A percentile compares a stretch with the other conserved stretches of the same genome.
These are phyloP conservation scores for Microcebus ravelobensis DNA, from an alignment of 2,113 vertebrate species.

Conservation along the genomic window DNA sequence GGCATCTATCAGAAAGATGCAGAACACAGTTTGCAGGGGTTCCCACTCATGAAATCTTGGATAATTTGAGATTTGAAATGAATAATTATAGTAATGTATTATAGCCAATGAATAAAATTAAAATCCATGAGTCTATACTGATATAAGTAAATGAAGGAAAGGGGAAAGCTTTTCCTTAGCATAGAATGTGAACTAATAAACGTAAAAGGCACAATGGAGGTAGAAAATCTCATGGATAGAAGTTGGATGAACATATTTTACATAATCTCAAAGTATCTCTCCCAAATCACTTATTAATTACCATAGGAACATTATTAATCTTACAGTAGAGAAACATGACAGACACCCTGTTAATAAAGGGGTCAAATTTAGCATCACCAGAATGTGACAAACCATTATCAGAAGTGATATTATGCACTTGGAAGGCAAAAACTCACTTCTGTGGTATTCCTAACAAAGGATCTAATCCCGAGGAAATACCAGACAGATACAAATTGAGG, in stretches of 20 bases:
- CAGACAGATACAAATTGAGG: neutral
- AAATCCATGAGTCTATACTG: neutral
- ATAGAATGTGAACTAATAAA: constrained; percentile 1
- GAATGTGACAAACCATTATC: neutral
- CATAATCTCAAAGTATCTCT: neutral
- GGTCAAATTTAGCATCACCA: neutral
- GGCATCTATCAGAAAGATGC: neutral
- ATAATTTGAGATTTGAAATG: constrained; percentile 32
- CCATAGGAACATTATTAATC: neutral
- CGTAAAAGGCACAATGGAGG: neutral
- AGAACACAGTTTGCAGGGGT: neutral
- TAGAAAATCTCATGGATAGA: constrained; percentile 18
- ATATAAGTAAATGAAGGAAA: neutral
- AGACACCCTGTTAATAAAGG: neutral
- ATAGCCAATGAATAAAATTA: neutral
- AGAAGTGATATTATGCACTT: neutral
- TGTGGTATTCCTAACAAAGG: neutral
- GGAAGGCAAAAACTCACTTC: neutral
- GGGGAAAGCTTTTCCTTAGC: neutral
- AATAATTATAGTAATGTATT: neutral
- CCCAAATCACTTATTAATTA: neutral
- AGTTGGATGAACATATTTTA: neutral
- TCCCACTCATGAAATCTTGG: neutral
- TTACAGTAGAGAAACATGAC: neutral
- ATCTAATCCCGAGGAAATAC: neutral